A percentile compares a stretch with the other conserved stretches of the same genome.
Conservation (phyloP, 2,888 invertebrate genomes). For the Agrochola lychnidis region DNA sequence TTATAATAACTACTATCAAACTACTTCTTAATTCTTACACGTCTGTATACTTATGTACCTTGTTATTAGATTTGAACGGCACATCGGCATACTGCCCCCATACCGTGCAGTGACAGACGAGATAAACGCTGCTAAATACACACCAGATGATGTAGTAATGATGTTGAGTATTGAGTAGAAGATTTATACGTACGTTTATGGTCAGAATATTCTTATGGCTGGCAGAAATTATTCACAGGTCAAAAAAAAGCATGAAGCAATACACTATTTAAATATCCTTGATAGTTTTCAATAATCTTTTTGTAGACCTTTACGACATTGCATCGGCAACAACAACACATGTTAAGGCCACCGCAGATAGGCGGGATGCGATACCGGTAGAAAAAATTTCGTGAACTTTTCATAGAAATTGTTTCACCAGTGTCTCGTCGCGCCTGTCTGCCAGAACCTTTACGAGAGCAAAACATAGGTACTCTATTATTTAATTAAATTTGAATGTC, state of each 20-base stretch:
- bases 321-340: too few relatives aligned
- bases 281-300: too few relatives aligned
- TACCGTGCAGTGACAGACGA: neutral
- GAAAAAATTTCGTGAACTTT: too few relatives aligned
- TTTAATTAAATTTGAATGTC: too few relatives aligned
- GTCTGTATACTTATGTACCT: neutral
- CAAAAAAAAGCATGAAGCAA: neutral
- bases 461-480: too few relatives aligned
- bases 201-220: neutral
- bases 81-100: constrained; percentile 34
- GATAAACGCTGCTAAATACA: constrained; percentile 22
- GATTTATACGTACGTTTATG: neutral
- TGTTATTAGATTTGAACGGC: constrained; percentile 14
- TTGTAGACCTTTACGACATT: too few relatives aligned
- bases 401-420: too few relatives aligned
- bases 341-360: too few relatives aligned
- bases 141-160: constrained; percentile 1
- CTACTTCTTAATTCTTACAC: neutral
- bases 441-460: too few relatives aligned
- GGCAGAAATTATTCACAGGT: neutral
- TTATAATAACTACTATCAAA: neutral
- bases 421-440: too few relatives aligned
- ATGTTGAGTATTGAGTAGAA: neutral
- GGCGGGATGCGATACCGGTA: too few relatives aligned
- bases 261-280: neutral